Evolutionary conservation across 2,888 invertebrate genomes (phyloP).

Genomic region (Caenorhabditis doughertyi): DNA sequence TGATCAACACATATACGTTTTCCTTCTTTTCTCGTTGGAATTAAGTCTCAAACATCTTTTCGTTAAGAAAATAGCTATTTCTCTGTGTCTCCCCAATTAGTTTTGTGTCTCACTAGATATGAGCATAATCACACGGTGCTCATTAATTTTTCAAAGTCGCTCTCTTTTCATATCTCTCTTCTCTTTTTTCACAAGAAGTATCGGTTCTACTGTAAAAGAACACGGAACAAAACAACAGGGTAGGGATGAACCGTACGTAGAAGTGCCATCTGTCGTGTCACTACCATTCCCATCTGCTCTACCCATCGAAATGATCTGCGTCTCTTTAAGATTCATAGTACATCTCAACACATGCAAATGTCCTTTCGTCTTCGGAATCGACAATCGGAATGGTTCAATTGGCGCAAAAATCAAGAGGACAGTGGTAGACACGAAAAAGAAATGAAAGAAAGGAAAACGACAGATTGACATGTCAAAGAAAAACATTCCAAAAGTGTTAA

Average conservation of each 20-base stretch:
- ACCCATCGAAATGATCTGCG: slow-evolving; percentile 39
- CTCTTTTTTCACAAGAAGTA: not conserved
- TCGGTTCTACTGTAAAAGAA: not conserved
- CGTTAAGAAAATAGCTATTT: not conserved
- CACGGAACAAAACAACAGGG: slow-evolving; percentile 8
- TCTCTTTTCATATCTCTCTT: not conserved
- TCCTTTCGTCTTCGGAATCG: slow-evolving; percentile 31
- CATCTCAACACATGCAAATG: slow-evolving; percentile 46
- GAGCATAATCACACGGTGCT: slow-evolving; percentile 51
- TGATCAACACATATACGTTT: not conserved
- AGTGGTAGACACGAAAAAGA: not conserved
- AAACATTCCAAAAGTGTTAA: not conserved
- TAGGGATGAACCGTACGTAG: not conserved
- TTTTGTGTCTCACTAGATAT: slow-evolving; percentile 4
- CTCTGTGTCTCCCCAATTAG: slow-evolving; percentile 35
- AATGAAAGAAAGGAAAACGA: not conserved
- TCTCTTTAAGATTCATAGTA: slow-evolving; percentile 16
- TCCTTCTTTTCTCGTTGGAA: not conserved
- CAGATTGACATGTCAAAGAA: slow-evolving; percentile 17
- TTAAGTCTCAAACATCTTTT: not conserved
- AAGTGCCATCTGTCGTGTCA: slow-evolving; percentile 50
- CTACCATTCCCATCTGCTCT: slow-evolving; percentile 49
- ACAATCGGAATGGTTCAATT: slow-evolving; percentile 35
- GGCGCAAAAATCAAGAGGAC: slow-evolving; percentile 29
- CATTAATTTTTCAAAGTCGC: slow-evolving; percentile 51